Evolutionary conservation across 2,113 vertebrate genomes (phyloP).

Genomic region (Cinclus cinclus): DNA sequence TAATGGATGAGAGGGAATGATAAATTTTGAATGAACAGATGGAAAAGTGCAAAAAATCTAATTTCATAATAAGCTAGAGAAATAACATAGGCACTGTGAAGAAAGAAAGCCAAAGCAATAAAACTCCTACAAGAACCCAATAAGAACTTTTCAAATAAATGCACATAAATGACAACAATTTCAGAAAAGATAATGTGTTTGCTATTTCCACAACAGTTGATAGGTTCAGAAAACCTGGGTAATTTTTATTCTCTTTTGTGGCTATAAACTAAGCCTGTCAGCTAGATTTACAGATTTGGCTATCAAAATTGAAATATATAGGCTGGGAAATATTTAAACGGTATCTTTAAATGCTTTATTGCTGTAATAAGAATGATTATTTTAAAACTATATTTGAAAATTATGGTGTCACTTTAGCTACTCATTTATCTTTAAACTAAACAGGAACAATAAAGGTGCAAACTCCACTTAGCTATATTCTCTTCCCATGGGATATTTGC

Average conservation of each 20-base stretch:
- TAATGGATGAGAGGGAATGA: neutral
- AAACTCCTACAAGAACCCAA: neutral
- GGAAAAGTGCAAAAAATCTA: neutral
- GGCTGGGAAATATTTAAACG: neutral
- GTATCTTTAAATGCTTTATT: neutral
- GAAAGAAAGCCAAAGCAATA: neutral
- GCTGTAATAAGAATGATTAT: neutral
- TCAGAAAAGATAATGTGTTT: neutral
- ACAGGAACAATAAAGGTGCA: neutral
- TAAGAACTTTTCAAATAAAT: neutral
- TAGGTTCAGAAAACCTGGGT: neutral
- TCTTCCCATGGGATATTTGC: neutral
- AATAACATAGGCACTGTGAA: neutral
- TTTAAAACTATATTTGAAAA: neutral
- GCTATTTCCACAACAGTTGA: neutral
- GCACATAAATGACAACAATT: neutral
- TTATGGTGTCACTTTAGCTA: neutral
- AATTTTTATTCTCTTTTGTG: neutral
- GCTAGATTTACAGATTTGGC: neutral
- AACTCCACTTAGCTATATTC: neutral
- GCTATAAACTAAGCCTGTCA: neutral
- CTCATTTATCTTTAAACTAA: neutral
- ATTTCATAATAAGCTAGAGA: neutral
- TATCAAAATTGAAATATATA: neutral
- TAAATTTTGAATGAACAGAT: neutral